These are phyloP conservation scores for Euura lappo DNA, from an alignment of 1,140 invertebrate species.

Conservation along the genomic window DNA sequence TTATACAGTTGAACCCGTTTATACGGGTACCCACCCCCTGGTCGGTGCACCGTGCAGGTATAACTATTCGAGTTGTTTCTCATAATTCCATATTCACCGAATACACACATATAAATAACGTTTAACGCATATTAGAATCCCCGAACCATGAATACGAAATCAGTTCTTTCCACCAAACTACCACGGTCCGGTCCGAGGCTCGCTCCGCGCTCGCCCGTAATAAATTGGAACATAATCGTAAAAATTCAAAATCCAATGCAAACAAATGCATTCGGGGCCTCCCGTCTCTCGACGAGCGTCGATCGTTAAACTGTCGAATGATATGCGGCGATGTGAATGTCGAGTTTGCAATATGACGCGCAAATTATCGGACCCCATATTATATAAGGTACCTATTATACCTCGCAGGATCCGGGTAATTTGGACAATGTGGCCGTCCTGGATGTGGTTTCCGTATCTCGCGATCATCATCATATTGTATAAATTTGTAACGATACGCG, in stretches of 20 bases:
- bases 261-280: background rate
- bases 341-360: too few species aligned
- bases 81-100: background rate
- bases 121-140: too few species aligned
- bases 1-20: background rate
- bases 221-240: conserved; percentile 6
- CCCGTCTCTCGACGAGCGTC: too few species aligned
- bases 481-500: too few species aligned
- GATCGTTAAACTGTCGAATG: too few species aligned
- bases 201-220: background rate
- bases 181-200: background rate
- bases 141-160: conserved; percentile 4
- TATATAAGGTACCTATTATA: too few species aligned
- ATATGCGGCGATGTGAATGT: too few species aligned
- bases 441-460: background rate
- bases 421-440: background rate
- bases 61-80: background rate
- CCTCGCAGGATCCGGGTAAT: too few species aligned
- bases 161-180: background rate
- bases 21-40: background rate
- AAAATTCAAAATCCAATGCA: conserved; percentile 1
- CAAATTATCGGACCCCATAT: too few species aligned
- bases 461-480: too few species aligned
- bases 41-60: background rate
- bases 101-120: background rate